Conservation (phyloP, 2,797 vertebrate genomes). For the Chrysolophus pictus region DNA sequence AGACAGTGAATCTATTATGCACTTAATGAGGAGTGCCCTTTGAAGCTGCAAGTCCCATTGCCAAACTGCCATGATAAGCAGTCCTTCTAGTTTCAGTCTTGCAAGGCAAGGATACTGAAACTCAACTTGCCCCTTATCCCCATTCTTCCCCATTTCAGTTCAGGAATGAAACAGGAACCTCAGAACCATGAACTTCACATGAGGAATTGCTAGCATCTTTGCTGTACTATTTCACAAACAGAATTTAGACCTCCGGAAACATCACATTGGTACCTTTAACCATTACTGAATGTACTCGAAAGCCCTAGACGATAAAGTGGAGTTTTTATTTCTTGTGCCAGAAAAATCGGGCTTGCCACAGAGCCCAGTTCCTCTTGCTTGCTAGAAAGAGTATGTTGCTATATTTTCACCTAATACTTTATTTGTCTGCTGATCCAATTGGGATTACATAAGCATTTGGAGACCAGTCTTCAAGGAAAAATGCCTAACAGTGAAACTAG, state of each 20-base stretch:
- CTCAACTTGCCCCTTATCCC: not conserved
- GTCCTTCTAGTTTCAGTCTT: not conserved
- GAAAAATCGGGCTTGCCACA: not conserved
- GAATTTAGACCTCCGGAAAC: not conserved
- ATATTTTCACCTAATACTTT: not conserved
- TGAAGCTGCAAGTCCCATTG: not conserved
- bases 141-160: not conserved
- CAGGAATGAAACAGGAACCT: not conserved
- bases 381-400: not conserved
- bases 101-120: not conserved
- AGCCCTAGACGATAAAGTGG: not conserved
- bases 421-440: not conserved
- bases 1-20: not conserved
- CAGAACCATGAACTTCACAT: not conserved
- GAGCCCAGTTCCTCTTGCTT: not conserved
- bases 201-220: not conserved
- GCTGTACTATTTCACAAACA: not conserved
- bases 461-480: not conserved
- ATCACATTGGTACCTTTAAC: not conserved
- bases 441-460: not conserved
- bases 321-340: not conserved
- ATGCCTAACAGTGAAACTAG: not conserved
- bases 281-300: not conserved
- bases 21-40: not conserved
- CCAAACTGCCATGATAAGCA: not conserved